Base-by-base conservation (phyloP, 1,140 invertebrate genomes). In the Eumeta japonica region DNA sequence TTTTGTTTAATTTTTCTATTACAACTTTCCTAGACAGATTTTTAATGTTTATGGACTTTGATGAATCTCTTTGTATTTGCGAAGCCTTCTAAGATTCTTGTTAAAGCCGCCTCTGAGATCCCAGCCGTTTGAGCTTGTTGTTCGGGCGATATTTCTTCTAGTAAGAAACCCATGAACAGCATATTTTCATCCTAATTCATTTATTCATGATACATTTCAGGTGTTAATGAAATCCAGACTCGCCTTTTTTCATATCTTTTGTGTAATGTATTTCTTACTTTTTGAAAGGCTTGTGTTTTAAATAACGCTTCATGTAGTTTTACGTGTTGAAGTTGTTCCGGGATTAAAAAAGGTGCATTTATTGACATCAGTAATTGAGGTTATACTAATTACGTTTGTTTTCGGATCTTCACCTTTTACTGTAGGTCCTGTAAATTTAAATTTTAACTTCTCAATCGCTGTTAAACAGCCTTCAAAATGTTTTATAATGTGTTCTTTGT, bases 311-410 rank as follows among this genome's bases (percentile, higher is more conserved):
- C 14, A 36, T 52, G 48, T n/a, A 45, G 11, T 47, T 31, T 45
- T 14, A 36, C 36, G 10, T 43, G 42, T 41, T 50, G 42, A 3
- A 43, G 37, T 39, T 45, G n/a, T 14, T 53, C 48, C 35, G 54
- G 48, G 13, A 56, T 42, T 13, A 37, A 3, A 32, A 46, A n/a
- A 52, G 3, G 7, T 28, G 12, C 37, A 18, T 38, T 46, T 40
- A 28, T 52, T 39, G 10, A 14, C 2, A 36, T 55, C 43, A 10
- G 18, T 48, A 32, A 67, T 62, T 51, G 59, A 52, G 45, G 55
- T 64, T 56, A 65, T 35, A 37, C 48, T 50, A n/a, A 61, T 45
- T n/a, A 51, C 24, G 47, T 55, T 68, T 35, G 52, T 50, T 48
- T 65, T 65, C 14, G 44, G 35, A 46, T 65, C 57, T 20, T 46